Evolutionary conservation across 2,797 vertebrate genomes (phyloP), one percentile per base, ranked within the genome.

Genomic region (Paedocypris micromegethes): DNA sequence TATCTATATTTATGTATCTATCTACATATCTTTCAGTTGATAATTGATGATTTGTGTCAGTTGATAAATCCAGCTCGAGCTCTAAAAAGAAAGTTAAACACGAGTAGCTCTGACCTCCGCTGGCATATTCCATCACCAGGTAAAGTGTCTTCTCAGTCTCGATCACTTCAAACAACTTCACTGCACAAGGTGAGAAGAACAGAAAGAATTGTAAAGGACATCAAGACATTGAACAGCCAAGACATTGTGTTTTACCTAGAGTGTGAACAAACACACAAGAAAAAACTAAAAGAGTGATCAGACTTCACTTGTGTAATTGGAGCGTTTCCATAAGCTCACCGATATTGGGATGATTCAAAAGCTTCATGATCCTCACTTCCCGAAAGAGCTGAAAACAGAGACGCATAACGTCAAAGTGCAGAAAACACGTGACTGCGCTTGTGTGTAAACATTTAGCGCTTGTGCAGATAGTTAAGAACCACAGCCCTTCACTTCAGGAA

Each of bases 361-460:
- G 92, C 79, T 96, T 96, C 94, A 96, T 96, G 81, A 96, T 96
- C 72, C 94, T 91, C 77, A 96, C 93, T 88, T 96, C 94, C 77
- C 94, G 89, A 84, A 92, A 94, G 60, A 96, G 88, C 93, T 95
- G 83, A 2, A 64, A 70, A 72, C 1, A 37, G 66, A 73, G 46
- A 74, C 41, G 69, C 9, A 66, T 52, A 44, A 50, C 58, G 42
- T 72, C 60, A 59, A 76, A 68, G 55, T 70, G 50, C 4, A 54
- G 60, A 57, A 73, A 72, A 71, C 66, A 54, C 5, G 64, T 58
- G 23, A 63, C 23, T 62, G 41, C 48, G 9, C 45, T 52, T 64
- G 47, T 58, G 60, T 3, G 54, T 45, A 52, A 62, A 73, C 55
- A 61, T 66, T 54, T 65, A 44, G 61, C n/a, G 41, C 46, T 37